Conservation (phyloP, 2,888 invertebrate species). For the Sphaerophoria taeniata region DNA sequence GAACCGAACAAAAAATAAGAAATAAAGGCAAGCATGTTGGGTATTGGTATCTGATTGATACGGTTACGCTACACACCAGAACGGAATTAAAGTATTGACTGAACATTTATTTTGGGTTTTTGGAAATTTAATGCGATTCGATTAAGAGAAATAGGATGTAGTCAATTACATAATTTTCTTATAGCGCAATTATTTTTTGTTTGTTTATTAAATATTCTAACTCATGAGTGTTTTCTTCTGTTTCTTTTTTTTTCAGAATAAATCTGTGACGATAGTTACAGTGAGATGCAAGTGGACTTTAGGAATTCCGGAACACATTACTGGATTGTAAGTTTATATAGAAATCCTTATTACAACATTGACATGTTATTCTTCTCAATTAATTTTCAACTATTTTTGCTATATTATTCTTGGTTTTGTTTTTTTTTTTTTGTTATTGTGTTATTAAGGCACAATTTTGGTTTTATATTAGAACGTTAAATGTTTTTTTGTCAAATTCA, state of each 20-base stretch:
- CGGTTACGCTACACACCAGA: not conserved
- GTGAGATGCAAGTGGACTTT: constrained; percentile 83
- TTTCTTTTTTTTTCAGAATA: constrained; percentile 77
- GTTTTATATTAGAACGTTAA: no score
- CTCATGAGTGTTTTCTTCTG: not conserved
- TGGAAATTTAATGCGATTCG: not conserved
- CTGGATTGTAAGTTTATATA: constrained; percentile 82
- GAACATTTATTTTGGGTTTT: not conserved
- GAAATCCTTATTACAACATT: no score
- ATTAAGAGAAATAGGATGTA: not conserved
- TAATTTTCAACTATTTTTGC: no score
- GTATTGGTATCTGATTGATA: not conserved
- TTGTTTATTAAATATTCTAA: not conserved
- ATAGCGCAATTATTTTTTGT: not conserved
- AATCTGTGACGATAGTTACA: constrained; percentile 81
- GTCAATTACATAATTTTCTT: not conserved
- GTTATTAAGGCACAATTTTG: no score
- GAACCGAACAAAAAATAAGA: not conserved
- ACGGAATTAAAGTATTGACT: constrained; percentile 2
- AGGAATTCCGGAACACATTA: constrained; percentile 82
- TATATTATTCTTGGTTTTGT: no score
- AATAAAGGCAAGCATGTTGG: not conserved
- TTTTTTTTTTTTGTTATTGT: no score
- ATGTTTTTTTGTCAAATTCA: no score
- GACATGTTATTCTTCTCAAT: no score